Conservation (phyloP, 2,797 vertebrate genomes). For the Florisuga fusca region DNA sequence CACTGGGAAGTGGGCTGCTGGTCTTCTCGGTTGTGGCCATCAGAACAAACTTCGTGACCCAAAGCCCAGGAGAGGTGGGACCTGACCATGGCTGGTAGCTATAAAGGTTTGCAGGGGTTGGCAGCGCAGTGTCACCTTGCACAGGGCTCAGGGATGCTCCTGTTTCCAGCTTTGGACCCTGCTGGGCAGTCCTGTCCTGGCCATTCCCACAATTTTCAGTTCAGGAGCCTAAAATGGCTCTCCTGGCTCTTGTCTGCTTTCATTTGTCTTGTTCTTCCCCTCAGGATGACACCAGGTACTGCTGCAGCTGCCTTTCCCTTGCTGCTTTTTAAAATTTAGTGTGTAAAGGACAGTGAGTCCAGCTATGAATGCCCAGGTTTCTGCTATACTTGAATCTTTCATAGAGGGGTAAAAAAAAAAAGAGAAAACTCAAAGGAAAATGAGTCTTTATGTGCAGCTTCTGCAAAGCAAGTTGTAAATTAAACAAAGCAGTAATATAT, state of each 20-base stretch:
- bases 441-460: slow-evolving; percentile 69
- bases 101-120: slow-evolving; percentile 19
- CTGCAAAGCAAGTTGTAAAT: slow-evolving; percentile 71
- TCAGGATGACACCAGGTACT: slow-evolving; percentile 73
- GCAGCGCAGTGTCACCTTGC: background rate
- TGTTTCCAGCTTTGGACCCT: background rate
- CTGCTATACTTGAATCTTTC: slow-evolving; percentile 73
- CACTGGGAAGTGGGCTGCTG: background rate
- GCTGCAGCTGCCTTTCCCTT: slow-evolving; percentile 66
- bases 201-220: background rate
- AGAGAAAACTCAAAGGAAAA: slow-evolving; percentile 16
- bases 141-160: background rate
- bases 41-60: slow-evolving; percentile 12
- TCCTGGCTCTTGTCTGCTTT: slow-evolving; percentile 16
- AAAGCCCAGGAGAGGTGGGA: background rate
- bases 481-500: slow-evolving; percentile 74
- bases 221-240: background rate
- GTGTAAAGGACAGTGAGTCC: slow-evolving; percentile 63
- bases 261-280: slow-evolving; percentile 50
- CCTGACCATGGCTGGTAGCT: background rate
- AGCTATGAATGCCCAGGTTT: slow-evolving; percentile 63
- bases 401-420: background rate
- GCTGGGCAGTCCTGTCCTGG: background rate
- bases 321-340: slow-evolving; percentile 60
- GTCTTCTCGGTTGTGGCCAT: background rate